A percentile compares a stretch with the other conserved stretches of the same genome.
Evolutionary conservation across 2,888 invertebrate species (phyloP).

Genomic region (Calephelis perditalis): DNA sequence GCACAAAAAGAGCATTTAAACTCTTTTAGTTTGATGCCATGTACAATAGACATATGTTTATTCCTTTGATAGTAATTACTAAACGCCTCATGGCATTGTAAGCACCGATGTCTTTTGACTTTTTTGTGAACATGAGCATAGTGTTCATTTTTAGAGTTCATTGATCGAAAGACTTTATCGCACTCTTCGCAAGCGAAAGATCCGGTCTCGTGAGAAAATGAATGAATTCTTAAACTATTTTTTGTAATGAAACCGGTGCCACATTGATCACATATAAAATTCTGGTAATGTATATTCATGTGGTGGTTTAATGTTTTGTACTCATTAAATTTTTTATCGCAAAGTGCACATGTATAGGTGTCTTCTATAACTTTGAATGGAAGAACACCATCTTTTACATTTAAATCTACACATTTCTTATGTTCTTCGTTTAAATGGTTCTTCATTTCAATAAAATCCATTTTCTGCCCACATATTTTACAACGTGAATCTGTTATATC

Average conservation of each 20-base stretch:
- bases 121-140: conserved; percentile 68
- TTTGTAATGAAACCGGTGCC: conserved; percentile 64
- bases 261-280: conserved; percentile 66
- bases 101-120: conserved; percentile 60
- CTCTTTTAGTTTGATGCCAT: conserved; percentile 60
- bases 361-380: conserved; percentile 52
- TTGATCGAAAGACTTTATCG: conserved; percentile 67
- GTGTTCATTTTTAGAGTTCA: conserved; percentile 65
- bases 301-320: conserved; percentile 64
- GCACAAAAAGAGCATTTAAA: conserved; percentile 61
- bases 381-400: conserved; percentile 48
- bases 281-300: conserved; percentile 66
- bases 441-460: conserved; percentile 44
- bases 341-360: conserved; percentile 52
- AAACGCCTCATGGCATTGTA: conserved; percentile 59
- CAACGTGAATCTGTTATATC: conserved; percentile 56
- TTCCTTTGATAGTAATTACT: conserved; percentile 64
- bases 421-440: conserved; percentile 50
- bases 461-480: conserved; percentile 45
- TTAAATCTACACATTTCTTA: conserved; percentile 42
- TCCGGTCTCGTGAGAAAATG: conserved; percentile 57
- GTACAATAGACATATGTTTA: conserved; percentile 55
- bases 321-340: conserved; percentile 48
- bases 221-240: conserved; percentile 54
- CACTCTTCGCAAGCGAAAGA: conserved; percentile 63